A percentile compares a stretch with the other conserved stretches of the same genome.
These are phyloP conservation scores for Vespertilio murinus DNA, from an alignment of 2,797 vertebrate species.

Conservation along the genomic window DNA sequence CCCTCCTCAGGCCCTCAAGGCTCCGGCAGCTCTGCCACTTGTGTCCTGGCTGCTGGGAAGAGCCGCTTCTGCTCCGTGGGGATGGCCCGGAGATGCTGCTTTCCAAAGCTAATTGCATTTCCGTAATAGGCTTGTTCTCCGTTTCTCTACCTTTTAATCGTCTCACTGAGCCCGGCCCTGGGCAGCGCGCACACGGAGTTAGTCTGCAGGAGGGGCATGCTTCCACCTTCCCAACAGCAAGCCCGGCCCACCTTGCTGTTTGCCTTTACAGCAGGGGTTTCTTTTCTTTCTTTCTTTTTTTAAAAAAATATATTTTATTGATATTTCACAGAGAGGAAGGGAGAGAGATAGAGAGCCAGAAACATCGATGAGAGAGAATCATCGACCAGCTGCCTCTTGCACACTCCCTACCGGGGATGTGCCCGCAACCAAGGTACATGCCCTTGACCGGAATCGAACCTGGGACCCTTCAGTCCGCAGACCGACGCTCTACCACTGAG, in stretches of 20 bases:
- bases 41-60: conserved; percentile 1
- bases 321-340: too few relatives aligned
- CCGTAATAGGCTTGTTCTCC: conserved; percentile 50
- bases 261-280: neutral
- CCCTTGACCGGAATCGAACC: too few relatives aligned
- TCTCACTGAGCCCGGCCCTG: neutral
- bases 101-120: conserved; percentile 19
- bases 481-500: too few relatives aligned
- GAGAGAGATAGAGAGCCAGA: too few relatives aligned
- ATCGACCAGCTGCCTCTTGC: too few relatives aligned
- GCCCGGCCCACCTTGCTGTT: neutral
- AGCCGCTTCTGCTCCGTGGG: neutral
- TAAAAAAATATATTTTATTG: too few relatives aligned
- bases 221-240: neutral
- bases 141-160: neutral
- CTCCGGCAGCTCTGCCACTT: neutral
- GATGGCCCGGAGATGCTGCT: neutral
- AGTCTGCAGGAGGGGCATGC: neutral
- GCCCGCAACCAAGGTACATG: too few relatives aligned
- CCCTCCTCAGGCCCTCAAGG: neutral
- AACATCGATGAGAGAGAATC: too few relatives aligned
- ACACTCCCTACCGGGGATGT: too few relatives aligned
- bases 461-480: too few relatives aligned
- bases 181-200: neutral
- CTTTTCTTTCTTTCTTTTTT: too few relatives aligned